phyloP scores from a whole-genome alignment of 2,113 vertebrate species.

The Nesoenas mayeri region DNA sequence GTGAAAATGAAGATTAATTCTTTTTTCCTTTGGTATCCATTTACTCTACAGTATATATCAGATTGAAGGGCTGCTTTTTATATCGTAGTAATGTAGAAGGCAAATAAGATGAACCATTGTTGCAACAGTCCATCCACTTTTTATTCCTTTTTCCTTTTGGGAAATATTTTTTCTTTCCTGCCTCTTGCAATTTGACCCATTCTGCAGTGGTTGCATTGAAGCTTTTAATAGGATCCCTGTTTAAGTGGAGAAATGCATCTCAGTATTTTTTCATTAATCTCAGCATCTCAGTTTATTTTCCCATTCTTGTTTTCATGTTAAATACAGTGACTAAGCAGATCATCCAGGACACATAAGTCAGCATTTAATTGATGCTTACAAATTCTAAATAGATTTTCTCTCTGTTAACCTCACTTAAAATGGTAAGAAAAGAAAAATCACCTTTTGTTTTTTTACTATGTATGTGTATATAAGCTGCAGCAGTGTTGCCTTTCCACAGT shows the following conservation, averaged over 20 bases:
- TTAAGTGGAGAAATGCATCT: not conserved
- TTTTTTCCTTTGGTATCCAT: not conserved
- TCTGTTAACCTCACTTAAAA: not conserved
- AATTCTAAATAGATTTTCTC: not conserved
- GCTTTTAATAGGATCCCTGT: not conserved
- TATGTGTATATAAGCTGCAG: not conserved
- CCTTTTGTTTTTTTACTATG: not conserved
- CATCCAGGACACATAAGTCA: not conserved
- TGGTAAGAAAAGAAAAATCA: not conserved
- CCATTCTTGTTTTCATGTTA: not conserved
- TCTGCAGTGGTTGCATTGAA: not conserved
- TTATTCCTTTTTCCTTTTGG: not conserved
- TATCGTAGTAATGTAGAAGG: not conserved
- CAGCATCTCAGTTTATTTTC: not conserved
- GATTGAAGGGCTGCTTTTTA: not conserved
- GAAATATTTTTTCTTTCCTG: not conserved
- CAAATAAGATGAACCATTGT: not conserved
- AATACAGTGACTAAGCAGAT: not conserved
- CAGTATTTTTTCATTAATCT: not conserved
- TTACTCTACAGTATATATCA: not conserved
- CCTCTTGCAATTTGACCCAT: not conserved
- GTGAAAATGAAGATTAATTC: conserved; percentile 43
- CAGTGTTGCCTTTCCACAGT: not conserved
- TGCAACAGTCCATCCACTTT: not conserved
- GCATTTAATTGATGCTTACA: not conserved